These are phyloP conservation scores for Dipodomys spectabilis DNA, from an alignment of 2,113 vertebrate species.

Conservation along the genomic window DNA sequence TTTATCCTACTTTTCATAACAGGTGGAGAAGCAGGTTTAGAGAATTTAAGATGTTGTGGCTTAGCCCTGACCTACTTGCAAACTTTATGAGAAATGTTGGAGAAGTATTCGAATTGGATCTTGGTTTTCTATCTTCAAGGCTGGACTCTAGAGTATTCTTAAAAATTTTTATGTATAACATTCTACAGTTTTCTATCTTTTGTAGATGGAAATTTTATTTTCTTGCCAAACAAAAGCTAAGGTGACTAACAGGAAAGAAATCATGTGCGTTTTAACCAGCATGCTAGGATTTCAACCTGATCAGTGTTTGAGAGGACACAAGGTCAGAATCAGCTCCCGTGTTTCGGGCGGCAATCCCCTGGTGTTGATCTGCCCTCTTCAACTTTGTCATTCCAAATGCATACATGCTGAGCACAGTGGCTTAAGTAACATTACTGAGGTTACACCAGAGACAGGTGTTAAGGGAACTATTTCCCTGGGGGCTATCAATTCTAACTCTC, in stretches of 20 bases:
- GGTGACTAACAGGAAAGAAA: conserved; percentile 55
- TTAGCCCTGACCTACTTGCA: neutral
- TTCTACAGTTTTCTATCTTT: conserved; percentile 15
- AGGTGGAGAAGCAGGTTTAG: neutral
- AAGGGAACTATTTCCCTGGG: conserved; percentile 81
- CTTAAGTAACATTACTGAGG: conserved; percentile 85
- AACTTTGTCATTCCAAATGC: conserved; percentile 81
- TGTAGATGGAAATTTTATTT: neutral
- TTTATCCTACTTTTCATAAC: neutral
- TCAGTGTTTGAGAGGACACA: conserved; percentile 52
- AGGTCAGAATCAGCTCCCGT: conserved; percentile 73
- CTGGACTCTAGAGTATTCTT: neutral
- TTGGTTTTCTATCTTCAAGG: neutral
- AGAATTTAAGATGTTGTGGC: neutral
- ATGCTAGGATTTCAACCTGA: conserved; percentile 52
- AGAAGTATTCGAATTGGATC: neutral
- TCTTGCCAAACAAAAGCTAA: neutral
- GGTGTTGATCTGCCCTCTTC: conserved; percentile 87
- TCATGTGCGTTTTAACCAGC: neutral
- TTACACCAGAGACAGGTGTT: conserved; percentile 89
- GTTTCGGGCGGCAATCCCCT: conserved; percentile 84
- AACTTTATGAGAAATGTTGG: neutral
- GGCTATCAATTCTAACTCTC: conserved; percentile 82
- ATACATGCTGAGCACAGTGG: conserved; percentile 80
- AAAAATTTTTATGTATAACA: neutral